These are phyloP conservation scores for Lymantria monacha DNA, from an alignment of 2,888 invertebrate species.

Conservation along the genomic window DNA sequence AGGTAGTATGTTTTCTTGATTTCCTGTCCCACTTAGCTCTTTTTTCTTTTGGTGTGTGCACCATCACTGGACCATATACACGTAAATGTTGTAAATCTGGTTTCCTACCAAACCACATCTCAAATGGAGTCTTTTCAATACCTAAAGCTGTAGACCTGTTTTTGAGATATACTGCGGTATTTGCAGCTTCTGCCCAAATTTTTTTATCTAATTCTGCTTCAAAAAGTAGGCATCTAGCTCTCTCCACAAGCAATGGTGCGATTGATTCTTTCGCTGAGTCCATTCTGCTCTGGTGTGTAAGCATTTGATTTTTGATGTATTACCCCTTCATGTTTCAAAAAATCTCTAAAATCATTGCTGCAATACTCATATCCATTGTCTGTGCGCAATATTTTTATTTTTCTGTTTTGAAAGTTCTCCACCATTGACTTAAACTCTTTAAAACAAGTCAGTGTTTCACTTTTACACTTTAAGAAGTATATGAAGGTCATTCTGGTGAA, in stretches of 20 bases:
- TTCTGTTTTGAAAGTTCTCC: constrained; percentile 30
- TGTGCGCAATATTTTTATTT: constrained; percentile 27
- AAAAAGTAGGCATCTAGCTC: background rate
- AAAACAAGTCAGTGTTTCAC: constrained; percentile 22
- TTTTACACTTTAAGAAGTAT: constrained; percentile 8
- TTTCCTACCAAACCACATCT: constrained; percentile 8
- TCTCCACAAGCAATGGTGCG: constrained; percentile 5
- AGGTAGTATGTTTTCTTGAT: constrained; percentile 1
- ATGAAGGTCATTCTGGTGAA: constrained; percentile 2
- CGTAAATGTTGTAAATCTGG: constrained; percentile 11
- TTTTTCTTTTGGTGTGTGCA: constrained; percentile 6
- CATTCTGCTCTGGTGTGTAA: constrained; percentile 13
- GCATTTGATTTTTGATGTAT: constrained; percentile 6
- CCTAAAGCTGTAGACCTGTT: constrained; percentile 9
- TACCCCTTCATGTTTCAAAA: constrained; percentile 2
- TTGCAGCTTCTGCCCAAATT: constrained; percentile 21
- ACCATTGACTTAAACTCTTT: constrained; percentile 27
- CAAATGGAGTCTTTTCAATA: constrained; percentile 10
- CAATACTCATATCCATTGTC: constrained; percentile 7
- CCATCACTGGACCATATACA: constrained; percentile 12
- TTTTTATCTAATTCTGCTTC: constrained; percentile 9
- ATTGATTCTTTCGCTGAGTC: constrained; percentile 9
- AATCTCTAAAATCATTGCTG: constrained; percentile 4
- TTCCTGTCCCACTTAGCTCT: constrained; percentile 13
- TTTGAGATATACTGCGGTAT: constrained; percentile 24